Evolutionary conservation across 2,797 vertebrate species (phyloP).

Genomic region (Ateles fusciceps): DNA sequence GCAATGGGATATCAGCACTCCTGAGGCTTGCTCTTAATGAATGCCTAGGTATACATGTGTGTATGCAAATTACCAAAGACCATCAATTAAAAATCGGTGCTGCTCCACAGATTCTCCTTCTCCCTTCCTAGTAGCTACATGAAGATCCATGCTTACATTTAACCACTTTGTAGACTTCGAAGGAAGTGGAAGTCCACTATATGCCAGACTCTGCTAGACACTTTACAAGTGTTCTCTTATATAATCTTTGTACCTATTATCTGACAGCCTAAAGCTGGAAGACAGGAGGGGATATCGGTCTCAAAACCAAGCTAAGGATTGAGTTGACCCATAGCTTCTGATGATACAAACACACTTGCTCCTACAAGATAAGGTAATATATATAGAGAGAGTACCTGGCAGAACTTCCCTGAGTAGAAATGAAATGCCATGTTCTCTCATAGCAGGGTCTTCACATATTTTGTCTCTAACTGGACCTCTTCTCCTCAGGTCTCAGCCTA

Average conservation of each 20-base stretch:
- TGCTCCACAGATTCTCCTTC: background rate
- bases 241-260: background rate
- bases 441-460: no score
- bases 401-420: no score
- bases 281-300: background rate
- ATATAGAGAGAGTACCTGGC: no score
- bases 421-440: no score
- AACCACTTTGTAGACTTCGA: background rate
- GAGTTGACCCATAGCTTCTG: background rate
- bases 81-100: background rate
- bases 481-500: no score
- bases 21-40: background rate
- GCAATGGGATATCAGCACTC: background rate
- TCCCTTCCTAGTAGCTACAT: background rate
- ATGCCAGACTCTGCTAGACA: background rate
- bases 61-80: background rate
- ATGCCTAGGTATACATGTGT: background rate
- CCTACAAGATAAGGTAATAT: background rate
- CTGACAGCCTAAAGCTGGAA: background rate
- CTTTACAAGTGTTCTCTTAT: background rate
- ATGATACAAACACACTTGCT: background rate
- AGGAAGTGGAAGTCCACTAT: background rate
- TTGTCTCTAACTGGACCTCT: no score
- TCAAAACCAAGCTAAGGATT: background rate
- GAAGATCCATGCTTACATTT: background rate